A percentile compares a stretch with the other conserved stretches of the same genome.
These are phyloP conservation scores for Chlorodrepanis virens DNA, from an alignment of 2,113 vertebrate genomes.

Conservation along the genomic window DNA sequence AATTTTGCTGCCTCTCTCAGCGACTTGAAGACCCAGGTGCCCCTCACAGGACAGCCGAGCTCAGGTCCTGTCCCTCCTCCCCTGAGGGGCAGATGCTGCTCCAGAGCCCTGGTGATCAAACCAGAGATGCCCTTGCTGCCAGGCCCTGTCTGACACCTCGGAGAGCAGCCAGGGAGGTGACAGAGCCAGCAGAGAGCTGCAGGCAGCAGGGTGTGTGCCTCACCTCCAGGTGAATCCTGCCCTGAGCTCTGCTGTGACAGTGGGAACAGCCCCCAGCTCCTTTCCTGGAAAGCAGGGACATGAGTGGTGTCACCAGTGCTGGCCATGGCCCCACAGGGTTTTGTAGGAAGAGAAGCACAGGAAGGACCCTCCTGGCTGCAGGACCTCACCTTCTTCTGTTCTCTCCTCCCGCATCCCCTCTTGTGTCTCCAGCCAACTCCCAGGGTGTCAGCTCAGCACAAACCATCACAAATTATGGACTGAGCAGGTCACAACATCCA, in stretches of 20 bases:
- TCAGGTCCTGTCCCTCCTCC: not conserved
- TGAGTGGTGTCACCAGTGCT: not conserved
- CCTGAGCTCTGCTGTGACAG: not conserved
- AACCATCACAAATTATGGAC: not conserved
- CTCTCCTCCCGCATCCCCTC: not conserved
- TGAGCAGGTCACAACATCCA: not conserved
- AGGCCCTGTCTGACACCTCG: not conserved
- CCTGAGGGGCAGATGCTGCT: not conserved
- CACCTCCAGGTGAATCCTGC: not conserved
- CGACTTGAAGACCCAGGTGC: not conserved
- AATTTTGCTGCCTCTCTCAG: not conserved
- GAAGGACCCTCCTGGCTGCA: not conserved
- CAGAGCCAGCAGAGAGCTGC: not conserved
- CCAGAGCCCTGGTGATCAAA: not conserved
- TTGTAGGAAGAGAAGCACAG: not conserved
- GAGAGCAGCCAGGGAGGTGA: not conserved
- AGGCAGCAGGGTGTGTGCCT: not conserved
- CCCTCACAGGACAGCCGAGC: accelerated
- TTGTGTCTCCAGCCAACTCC: not conserved
- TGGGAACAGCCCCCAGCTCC: not conserved
- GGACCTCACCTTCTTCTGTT: not conserved
- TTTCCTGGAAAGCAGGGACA: not conserved
- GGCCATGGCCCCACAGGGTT: not conserved
- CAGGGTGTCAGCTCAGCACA: not conserved
- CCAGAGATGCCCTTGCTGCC: not conserved